Base-by-base conservation (phyloP, 2,797 vertebrate genomes). In the Hydrocynus forskahlii region DNA sequence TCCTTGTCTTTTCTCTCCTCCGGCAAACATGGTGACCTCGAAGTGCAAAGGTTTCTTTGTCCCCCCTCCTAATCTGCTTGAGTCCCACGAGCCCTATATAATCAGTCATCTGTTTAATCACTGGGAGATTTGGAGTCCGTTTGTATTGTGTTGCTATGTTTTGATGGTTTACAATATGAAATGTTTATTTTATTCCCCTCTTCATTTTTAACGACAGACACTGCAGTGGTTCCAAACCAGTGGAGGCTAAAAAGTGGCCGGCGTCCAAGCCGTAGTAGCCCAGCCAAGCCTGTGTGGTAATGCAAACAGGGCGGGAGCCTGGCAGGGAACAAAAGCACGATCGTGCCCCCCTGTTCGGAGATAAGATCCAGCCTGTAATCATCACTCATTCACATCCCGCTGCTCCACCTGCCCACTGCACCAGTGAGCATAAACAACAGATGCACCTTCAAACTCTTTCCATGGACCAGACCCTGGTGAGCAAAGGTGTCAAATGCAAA, bases 321-420 rank as follows among this genome's bases (percentile, higher is more conserved):
- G 73, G 29, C 60, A 63, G 23, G 38, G 63, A 67, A 80, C 7
- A 64, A 77, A n/a, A 85, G 84, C 83, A 87, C 17, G 9, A 35
- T 63, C 23, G 29, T 63, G 23, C 25, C 78, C 76, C 67, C 72
- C 79, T 45, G 66, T 79, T 82, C 59, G 72, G 17, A 86, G 90
- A 91, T 89, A 88, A 80, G 67, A 69, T 69, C 38, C 19, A 67
- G 59, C 76, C 89, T 92, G 89, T 93, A 92, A 94, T 94, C 92
- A 92, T 89, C 87, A 84, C 90, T 90, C 90, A 91, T 92, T 93
- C 91, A 91, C 86, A 88, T 88, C 86, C 85, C 72, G 3, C 80
- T 48, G 43, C 40, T 79, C 76, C 90, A 91, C 91, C 91, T 89
- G 43, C 74, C 50, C 78, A 63, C 87, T 72, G 85, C 72, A 73